phyloP scores from a whole-genome alignment of 2,888 invertebrate species.

The Halictus ligatus region DNA sequence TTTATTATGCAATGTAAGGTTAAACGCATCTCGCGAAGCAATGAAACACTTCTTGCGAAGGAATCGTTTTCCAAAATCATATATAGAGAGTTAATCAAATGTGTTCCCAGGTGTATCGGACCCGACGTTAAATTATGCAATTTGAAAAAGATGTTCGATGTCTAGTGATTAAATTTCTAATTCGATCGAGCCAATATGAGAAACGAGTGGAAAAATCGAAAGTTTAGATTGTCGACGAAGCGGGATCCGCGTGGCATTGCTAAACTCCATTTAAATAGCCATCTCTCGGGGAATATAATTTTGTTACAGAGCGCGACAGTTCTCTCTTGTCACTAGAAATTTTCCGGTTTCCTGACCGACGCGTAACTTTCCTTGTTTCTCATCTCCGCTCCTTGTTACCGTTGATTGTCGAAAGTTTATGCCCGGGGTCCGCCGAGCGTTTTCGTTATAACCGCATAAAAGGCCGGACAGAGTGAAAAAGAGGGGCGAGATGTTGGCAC shows the following conservation, averaged over 20 bases:
- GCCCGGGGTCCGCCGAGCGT: constrained; percentile 51
- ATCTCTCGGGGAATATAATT: constrained; percentile 22
- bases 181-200: not conserved
- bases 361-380: constrained; percentile 79
- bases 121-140: no score
- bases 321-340: constrained; percentile 74
- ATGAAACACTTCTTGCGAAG: no score
- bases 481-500: constrained; percentile 42
- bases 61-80: no score
- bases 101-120: no score
- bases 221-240: not conserved
- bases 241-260: not conserved
- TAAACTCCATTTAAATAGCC: not conserved
- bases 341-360: constrained; percentile 75
- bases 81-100: no score
- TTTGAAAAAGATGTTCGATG: not conserved
- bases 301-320: constrained; percentile 6
- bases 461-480: constrained; percentile 44
- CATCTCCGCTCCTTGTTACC: constrained; percentile 77
- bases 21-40: no score
- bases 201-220: not conserved
- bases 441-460: constrained; percentile 55
- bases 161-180: not conserved
- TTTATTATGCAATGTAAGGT: no score
- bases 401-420: constrained; percentile 73